phyloP scores from a whole-genome alignment of 2,888 invertebrate species.

The Dorcus parallelipipedus region DNA sequence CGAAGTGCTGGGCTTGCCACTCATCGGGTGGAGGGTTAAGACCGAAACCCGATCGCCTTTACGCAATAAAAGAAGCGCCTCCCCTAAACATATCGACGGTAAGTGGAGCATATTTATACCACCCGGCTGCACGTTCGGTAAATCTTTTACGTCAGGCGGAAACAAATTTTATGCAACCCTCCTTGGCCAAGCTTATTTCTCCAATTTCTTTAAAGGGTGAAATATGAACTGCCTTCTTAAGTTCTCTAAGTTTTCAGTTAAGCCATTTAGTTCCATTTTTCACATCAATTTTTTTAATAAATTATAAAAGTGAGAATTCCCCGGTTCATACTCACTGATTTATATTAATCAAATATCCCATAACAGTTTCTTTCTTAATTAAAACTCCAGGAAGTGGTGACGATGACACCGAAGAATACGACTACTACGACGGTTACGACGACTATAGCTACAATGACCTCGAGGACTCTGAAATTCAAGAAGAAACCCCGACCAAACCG shows the following conservation, averaged over 20 bases:
- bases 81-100: constrained; percentile 19
- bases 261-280: no score
- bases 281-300: no score
- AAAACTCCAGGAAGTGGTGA: constrained; percentile 35
- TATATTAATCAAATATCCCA: background rate
- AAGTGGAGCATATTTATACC: background rate
- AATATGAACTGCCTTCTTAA: no score
- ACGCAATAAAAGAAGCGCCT: constrained; percentile 18
- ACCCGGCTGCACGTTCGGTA: no score
- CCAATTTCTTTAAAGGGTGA: no score
- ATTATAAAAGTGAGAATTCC: no score
- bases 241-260: no score
- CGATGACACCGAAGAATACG: constrained; percentile 43
- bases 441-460: constrained; percentile 41
- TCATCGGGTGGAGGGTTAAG: constrained; percentile 67
- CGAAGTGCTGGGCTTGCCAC: constrained; percentile 64
- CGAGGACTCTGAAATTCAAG: constrained; percentile 29
- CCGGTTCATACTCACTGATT: no score
- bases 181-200: no score
- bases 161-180: no score
- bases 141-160: no score
- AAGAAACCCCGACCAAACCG: constrained; percentile 15
- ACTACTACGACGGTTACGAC: constrained; percentile 51
- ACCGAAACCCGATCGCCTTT: constrained; percentile 40
- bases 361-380: background rate